Evolutionary conservation across 2,888 invertebrate genomes (phyloP), one percentile per base, ranked within the genome.

Genomic region (Sipha maydis): DNA sequence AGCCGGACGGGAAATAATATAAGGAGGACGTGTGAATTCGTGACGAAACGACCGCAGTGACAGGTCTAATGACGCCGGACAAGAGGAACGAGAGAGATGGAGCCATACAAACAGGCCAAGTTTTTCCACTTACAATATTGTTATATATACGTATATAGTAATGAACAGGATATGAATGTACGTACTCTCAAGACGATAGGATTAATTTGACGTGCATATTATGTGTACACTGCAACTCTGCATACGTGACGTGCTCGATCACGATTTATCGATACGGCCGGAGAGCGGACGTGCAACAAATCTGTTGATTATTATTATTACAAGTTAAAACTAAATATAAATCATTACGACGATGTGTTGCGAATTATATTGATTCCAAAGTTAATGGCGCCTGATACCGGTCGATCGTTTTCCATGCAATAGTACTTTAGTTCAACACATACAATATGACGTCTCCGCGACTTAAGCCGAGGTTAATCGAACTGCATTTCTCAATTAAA

Each of bases 31-130:
- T 34, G 85, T 61, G 84, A 75, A 84, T 80, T 80, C 86, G 86
- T 86, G 86, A 86, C 86, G 86, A 80, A 79, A 80, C 79, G 79
- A 75, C 86, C 86, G 86, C 86, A 86, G 73, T 28, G 86, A 80
- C 78, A 79, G 78, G 71, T 54, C 69, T 34, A 38, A n/a, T 54
- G 71, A n/a, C n/a, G 71, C 28, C 28, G 28, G 71, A n/a, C 17
- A 28, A 11, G 28, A 17, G 31, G 71, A 71, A 38, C 17, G 67
- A 85, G 54, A n/a, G 71, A 79, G n/a, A 71, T 79, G 31, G 17
- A 67, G 54, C 78, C 34, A 85, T 48, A 85, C 77, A 78, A 77
- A 78, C 77, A 28, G 67, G 78, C 69, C 67, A 67, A 85, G 85
- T 85, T 85, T 77, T 41, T 76, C 75, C 83, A 83, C 71, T 83